These are phyloP conservation scores for Mythimna impura DNA, from an alignment of 2,888 invertebrate species.

Conservation along the genomic window DNA sequence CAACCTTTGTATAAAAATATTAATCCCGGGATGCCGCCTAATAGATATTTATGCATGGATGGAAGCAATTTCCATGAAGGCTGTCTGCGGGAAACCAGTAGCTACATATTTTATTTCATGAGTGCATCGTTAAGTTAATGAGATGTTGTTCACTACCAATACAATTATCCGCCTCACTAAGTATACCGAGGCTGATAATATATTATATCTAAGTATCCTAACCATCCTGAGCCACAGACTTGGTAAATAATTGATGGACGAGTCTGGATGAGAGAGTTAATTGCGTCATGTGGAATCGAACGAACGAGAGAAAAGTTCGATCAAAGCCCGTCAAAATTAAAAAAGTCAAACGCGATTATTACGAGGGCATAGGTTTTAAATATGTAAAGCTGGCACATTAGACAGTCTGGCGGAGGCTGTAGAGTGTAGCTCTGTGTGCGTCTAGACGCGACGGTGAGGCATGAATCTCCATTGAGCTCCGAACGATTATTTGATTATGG, in stretches of 20 bases:
- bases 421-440: conserved; percentile 57
- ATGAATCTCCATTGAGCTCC: conserved; percentile 77
- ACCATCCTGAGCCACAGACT: conserved; percentile 30
- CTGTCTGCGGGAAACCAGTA: conserved; percentile 69
- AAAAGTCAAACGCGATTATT: conserved; percentile 72
- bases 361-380: conserved; percentile 72
- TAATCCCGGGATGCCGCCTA: conserved; percentile 84
- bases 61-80: conserved; percentile 85
- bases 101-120: conserved; percentile 70
- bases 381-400: conserved; percentile 75
- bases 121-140: conserved; percentile 83
- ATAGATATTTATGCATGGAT: conserved; percentile 89
- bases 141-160: conserved; percentile 82
- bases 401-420: conserved; percentile 69
- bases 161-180: conserved; percentile 76
- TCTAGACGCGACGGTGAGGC: conserved; percentile 76
- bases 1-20: conserved; percentile 85
- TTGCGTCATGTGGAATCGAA: conserved; percentile 41
- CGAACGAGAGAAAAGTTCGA: conserved; percentile 49
- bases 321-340: conserved; percentile 67
- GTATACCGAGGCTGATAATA: conserved; percentile 62
- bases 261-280: conserved; percentile 38
- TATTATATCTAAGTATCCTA: conserved; percentile 58
- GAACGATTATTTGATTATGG: conserved; percentile 87
- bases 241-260: conserved; percentile 51